Evolutionary conservation across 1,140 invertebrate genomes (phyloP).

Genomic region (Platyscapa corneri): DNA sequence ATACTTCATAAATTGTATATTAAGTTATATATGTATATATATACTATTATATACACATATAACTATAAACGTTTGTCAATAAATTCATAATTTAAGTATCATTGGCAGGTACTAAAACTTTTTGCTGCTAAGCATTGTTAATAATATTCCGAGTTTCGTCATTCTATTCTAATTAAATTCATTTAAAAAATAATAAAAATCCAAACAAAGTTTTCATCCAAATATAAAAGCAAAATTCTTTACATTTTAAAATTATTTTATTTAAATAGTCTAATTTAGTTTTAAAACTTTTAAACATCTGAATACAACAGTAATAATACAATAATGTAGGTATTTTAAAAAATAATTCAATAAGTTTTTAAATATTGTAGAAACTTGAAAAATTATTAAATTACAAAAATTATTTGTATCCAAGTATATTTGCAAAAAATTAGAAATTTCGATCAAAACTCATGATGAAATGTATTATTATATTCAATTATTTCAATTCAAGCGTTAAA

Average conservation of each 20-base stretch:
- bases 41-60: too few relatives aligned
- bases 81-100: constrained; percentile 20
- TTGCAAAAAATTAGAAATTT: not conserved
- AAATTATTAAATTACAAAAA: not conserved
- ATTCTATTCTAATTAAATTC: not conserved
- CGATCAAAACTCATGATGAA: not conserved
- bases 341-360: not conserved
- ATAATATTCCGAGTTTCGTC: not conserved
- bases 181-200: not conserved
- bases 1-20: not conserved
- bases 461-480: not conserved
- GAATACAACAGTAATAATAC: not conserved
- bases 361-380: not conserved
- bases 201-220: too few relatives aligned
- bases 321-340: not conserved
- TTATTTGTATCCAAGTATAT: not conserved
- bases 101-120: not conserved
- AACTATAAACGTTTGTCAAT: constrained; percentile 1
- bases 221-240: too few relatives aligned
- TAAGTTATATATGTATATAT: not conserved
- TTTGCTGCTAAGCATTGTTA: too few relatives aligned
- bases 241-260: not conserved
- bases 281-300: not conserved
- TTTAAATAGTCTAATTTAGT: not conserved
- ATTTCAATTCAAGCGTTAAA: not conserved